Evolutionary conservation across 2,113 vertebrate species (phyloP).

Genomic region (Acanthisitta chloris): DNA sequence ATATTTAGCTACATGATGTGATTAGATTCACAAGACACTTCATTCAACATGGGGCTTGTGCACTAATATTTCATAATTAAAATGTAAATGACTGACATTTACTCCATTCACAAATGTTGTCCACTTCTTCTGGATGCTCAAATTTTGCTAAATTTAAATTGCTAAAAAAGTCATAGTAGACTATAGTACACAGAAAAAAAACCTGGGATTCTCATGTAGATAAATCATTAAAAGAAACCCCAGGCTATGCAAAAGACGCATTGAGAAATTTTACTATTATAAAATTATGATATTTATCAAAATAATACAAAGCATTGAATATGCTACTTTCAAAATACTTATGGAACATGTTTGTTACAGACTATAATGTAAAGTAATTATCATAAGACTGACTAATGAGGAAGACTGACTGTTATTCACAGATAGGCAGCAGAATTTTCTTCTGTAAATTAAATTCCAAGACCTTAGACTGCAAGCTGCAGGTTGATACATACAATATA

Average conservation of each 20-base stretch:
- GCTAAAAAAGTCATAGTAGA: not conserved
- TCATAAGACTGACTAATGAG: not conserved
- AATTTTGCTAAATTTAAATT: not conserved
- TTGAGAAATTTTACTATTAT: not conserved
- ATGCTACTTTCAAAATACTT: not conserved
- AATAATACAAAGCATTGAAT: not conserved
- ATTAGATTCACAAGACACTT: not conserved
- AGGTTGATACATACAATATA: not conserved
- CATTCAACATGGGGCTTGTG: not conserved
- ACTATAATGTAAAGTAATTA: not conserved
- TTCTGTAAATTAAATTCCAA: not conserved
- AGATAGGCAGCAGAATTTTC: not conserved
- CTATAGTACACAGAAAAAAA: not conserved
- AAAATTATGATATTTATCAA: not conserved
- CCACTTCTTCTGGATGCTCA: not conserved
- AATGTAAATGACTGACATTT: not conserved
- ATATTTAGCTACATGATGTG: not conserved
- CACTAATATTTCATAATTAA: not conserved
- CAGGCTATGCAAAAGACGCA: not conserved
- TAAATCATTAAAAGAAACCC: not conserved
- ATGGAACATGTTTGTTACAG: not conserved
- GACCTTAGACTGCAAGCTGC: not conserved
- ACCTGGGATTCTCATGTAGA: not conserved
- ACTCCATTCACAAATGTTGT: not conserved
- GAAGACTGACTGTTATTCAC: not conserved